These are phyloP conservation scores for Calliopsis andreniformis DNA, from an alignment of 1,140 invertebrate species.

Conservation along the genomic window DNA sequence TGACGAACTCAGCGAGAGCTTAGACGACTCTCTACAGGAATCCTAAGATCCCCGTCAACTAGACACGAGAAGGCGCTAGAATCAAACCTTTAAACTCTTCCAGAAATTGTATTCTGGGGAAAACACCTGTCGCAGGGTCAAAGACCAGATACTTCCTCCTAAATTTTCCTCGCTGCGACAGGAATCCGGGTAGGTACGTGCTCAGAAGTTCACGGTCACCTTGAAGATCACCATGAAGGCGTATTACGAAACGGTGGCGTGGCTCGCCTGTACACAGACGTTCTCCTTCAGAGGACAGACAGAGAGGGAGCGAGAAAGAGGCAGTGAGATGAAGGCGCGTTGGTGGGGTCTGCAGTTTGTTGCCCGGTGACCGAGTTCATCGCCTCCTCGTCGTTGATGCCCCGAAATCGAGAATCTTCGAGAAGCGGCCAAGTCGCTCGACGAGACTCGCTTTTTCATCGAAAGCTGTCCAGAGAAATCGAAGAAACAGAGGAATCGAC, in stretches of 20 bases:
- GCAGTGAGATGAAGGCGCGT: conserved; percentile 45
- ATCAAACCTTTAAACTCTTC: too few species aligned
- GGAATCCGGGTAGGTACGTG: conserved; percentile 22
- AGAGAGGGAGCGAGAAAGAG: conserved; percentile 33
- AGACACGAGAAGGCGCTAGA: too few species aligned
- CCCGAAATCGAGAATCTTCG: conserved; percentile 80
- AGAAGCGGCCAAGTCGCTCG: conserved; percentile 32
- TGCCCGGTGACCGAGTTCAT: conserved; percentile 82
- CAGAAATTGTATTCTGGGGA: too few species aligned
- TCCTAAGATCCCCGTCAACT: too few species aligned
- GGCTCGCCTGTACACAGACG: conserved; percentile 48
- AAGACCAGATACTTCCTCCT: background rate
- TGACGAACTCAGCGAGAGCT: too few species aligned
- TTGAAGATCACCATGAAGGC: conserved; percentile 71
- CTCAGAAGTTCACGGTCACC: conserved; percentile 74
- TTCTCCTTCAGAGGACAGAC: conserved; percentile 12
- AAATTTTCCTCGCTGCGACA: background rate
- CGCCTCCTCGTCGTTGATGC: conserved; percentile 68
- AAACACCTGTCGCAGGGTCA: too few species aligned
- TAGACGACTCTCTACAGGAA: background rate
- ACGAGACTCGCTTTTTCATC: conserved; percentile 75
- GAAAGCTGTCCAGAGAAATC: conserved; percentile 67
- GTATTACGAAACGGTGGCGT: conserved; percentile 67
- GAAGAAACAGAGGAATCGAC: conserved; percentile 9
- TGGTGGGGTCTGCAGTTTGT: conserved; percentile 78